phyloP scores from a whole-genome alignment of 2,888 invertebrate species.

The Napeogenes sylphis region DNA sequence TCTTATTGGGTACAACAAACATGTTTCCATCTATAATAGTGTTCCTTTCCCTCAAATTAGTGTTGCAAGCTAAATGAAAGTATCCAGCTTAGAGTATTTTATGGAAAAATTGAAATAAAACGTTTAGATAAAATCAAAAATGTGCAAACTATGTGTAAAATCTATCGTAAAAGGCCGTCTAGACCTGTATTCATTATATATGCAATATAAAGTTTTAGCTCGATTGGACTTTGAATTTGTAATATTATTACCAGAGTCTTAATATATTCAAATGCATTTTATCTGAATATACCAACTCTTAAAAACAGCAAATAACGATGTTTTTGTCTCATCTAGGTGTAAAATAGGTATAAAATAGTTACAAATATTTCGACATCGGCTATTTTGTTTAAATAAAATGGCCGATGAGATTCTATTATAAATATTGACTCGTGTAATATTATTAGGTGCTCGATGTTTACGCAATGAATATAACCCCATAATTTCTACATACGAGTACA shows the following conservation, averaged over 20 bases:
- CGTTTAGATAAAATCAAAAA: no score
- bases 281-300: neutral
- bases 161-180: neutral
- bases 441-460: slow-evolving; percentile 14
- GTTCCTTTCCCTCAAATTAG: neutral
- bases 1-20: neutral
- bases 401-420: no score
- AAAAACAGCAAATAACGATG: neutral
- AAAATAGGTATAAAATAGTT: no score
- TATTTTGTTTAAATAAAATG: no score
- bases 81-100: neutral
- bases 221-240: neutral
- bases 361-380: no score
- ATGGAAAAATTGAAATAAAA: neutral
- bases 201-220: slow-evolving; percentile 1
- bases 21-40: neutral
- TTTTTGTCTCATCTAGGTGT: neutral
- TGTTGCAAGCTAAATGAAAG: neutral
- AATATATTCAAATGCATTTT: slow-evolving; percentile 3
- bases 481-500: slow-evolving; percentile 25
- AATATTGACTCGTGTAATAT: slow-evolving; percentile 7
- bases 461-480: slow-evolving; percentile 24
- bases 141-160: neutral
- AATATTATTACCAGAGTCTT: neutral
- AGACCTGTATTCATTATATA: slow-evolving; percentile 2